These are phyloP conservation scores for Tigriopus californicus DNA, from an alignment of 2,888 invertebrate genomes.

Conservation along the genomic window DNA sequence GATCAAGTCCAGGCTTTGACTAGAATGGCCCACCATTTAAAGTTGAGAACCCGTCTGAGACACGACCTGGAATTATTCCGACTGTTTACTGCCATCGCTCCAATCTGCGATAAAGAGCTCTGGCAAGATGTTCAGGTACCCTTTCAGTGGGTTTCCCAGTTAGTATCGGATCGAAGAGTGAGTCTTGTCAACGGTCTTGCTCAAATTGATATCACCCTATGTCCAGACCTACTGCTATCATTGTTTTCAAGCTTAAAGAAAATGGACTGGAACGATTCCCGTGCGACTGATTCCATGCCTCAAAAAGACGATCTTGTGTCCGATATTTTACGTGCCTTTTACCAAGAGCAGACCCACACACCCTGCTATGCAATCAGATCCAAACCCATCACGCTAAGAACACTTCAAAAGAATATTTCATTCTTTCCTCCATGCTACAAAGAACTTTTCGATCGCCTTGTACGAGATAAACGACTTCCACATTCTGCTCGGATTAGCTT, in stretches of 20 bases:
- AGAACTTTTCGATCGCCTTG: slow-evolving; percentile 57
- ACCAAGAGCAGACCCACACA: not conserved
- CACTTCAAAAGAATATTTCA: slow-evolving; percentile 26
- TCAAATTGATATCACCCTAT: not conserved
- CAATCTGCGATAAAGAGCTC: no score
- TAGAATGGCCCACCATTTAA: no score
- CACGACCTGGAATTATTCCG: no score
- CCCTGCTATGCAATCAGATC: not conserved
- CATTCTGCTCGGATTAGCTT: slow-evolving; percentile 76
- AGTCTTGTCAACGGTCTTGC: not conserved
- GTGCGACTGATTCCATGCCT: not conserved
- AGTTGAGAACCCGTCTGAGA: no score
- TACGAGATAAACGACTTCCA: slow-evolving; percentile 63
- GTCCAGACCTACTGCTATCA: no score
- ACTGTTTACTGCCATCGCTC: no score
- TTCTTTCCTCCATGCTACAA: slow-evolving; percentile 96
- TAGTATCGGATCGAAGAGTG: not conserved
- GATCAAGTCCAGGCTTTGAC: no score
- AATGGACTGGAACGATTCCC: no score
- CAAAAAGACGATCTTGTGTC: not conserved
- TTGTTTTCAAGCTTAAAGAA: no score
- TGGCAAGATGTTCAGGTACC: not conserved
- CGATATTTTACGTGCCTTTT: not conserved
- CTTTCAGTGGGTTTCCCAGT: not conserved
- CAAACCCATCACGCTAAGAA: slow-evolving; percentile 24